Conservation (phyloP, 2,113 vertebrate genomes). For the Anoura caudifer region DNA sequence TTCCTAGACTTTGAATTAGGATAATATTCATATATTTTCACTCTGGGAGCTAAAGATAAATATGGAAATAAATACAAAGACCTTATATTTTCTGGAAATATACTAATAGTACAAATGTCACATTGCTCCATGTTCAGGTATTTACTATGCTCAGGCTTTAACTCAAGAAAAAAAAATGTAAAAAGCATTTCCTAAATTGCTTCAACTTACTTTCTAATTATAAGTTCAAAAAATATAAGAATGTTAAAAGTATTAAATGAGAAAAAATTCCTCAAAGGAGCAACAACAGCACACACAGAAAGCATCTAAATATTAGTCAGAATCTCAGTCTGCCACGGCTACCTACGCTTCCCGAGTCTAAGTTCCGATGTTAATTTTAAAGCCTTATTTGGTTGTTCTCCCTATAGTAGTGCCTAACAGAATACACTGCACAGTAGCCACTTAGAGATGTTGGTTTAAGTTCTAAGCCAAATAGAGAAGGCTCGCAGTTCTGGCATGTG, state of each 20-base stretch:
- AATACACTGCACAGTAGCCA: neutral
- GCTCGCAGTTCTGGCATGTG: slow-evolving; percentile 30
- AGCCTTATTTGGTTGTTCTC: neutral
- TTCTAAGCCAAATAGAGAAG: neutral
- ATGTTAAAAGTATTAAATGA: neutral
- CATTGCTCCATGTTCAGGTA: neutral
- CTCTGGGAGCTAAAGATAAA: neutral
- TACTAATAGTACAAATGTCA: neutral
- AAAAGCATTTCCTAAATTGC: neutral
- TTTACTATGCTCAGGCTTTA: neutral
- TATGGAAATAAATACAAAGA: neutral
- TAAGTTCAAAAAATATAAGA: neutral
- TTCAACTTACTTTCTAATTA: neutral
- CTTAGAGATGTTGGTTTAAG: neutral
- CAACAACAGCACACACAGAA: neutral
- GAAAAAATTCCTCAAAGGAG: neutral
- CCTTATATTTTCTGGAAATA: neutral
- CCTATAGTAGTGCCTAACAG: neutral
- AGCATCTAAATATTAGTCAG: neutral
- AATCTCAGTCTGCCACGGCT: neutral
- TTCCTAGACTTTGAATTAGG: neutral
- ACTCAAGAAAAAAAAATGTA: neutral
- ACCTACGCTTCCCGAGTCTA: neutral
- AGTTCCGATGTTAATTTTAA: neutral
- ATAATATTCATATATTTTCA: neutral